Evolutionary conservation across 2,113 vertebrate genomes (phyloP), one percentile per base, ranked within the genome.

Genomic region (Azemiops feae): DNA sequence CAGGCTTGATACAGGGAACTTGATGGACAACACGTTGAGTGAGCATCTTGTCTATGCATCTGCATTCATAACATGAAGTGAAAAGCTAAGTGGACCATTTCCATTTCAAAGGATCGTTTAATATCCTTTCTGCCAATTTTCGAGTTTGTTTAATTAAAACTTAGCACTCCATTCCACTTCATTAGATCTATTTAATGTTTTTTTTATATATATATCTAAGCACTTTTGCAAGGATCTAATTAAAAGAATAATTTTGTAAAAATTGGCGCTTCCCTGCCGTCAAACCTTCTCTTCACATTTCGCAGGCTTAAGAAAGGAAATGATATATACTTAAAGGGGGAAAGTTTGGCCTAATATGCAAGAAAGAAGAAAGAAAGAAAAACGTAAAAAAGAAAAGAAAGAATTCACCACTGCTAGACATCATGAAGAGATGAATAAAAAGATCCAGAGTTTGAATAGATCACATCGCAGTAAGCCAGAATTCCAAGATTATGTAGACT

Each of bases 131-230:
- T 96, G 95, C 95, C 96, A 94, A 90, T 92, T 96, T 96, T 95
- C 52, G 25, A 95, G 96, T 96, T 96, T 96, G 94, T 95, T 96
- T 97, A 96, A 97, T 96, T 97, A 97, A 94, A 97, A 97, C 94
- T 96, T 96, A 95, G 85, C 95, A 95, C 95, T 94, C 92, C 57
- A 93, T 96, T 96, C 92, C 96, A 95, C 93, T 97, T 95, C 95
- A 94, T 96, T 96, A 96, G 95, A 91, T 96, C 95, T 93, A 39
- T 95, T 96, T 96, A 95, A 93, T 96, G 34, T 96, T 92, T 69
- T 50, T 96, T 95, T n/a, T n/a, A n/a, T n/a, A n/a, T 93, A 92
- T 90, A 81, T 93, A 92, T 95, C 94, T 95, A 95, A 97, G 95
- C 94, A 95, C 55, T 95, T 96, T 94, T 94, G 95, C 94, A 87